Evolutionary conservation across 2,113 vertebrate species (phyloP).

Genomic region (Oenanthe melanoleuca): DNA sequence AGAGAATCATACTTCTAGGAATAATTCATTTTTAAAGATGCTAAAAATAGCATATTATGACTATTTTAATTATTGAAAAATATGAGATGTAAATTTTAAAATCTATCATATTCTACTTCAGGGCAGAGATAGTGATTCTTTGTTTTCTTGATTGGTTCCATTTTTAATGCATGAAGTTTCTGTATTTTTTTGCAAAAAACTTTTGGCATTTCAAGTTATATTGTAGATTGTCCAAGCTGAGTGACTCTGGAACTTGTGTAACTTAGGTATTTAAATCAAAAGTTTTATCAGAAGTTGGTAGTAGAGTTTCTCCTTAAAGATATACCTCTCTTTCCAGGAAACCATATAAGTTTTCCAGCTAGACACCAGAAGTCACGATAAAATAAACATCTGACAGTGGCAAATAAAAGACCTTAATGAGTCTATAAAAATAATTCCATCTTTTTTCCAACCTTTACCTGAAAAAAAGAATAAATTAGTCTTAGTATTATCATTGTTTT

Average conservation of each 20-base stretch:
- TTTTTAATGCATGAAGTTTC: background rate
- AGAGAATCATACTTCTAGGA: background rate
- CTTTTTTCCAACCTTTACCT: background rate
- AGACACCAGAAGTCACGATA: background rate
- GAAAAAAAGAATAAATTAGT: background rate
- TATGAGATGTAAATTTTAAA: background rate
- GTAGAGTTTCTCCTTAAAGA: background rate
- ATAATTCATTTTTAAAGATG: background rate
- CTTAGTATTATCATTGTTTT: background rate
- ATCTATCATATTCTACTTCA: background rate
- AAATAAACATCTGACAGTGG: background rate
- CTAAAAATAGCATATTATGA: background rate
- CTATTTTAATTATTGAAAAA: background rate
- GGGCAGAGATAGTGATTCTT: background rate
- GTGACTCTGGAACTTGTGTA: background rate
- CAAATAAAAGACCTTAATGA: background rate
- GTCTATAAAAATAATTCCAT: background rate
- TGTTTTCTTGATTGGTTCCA: background rate
- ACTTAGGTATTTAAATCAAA: background rate
- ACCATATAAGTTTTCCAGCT: background rate
- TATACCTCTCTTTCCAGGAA: background rate
- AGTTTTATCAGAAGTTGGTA: background rate
- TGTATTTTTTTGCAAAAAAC: conserved; percentile 6
- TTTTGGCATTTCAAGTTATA: background rate
- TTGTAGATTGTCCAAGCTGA: background rate